These are phyloP conservation scores for Tylochromis polylepis DNA, from an alignment of 2,113 vertebrate species.

Conservation along the genomic window DNA sequence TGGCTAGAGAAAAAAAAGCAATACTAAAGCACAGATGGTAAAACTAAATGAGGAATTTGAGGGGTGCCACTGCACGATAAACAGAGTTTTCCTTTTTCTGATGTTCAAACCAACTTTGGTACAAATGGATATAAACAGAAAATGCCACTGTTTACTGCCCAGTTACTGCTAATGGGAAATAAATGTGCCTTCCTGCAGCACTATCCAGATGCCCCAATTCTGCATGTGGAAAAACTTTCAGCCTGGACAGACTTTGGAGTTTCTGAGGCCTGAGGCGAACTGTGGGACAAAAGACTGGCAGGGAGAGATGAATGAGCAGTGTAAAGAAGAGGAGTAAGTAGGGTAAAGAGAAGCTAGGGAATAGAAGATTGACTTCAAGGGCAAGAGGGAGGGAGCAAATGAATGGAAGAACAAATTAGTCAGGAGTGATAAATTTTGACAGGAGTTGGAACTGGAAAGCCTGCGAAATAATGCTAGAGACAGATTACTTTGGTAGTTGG, in stretches of 20 bases:
- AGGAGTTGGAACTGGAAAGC: background rate
- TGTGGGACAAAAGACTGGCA: slow-evolving; percentile 28
- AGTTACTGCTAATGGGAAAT: slow-evolving; percentile 57
- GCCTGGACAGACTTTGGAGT: slow-evolving; percentile 35
- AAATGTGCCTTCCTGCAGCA: slow-evolving; percentile 44
- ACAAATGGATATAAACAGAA: background rate
- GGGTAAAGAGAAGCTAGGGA: background rate
- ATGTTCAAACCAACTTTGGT: background rate
- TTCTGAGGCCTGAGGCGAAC: slow-evolving; percentile 27
- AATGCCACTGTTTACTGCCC: slow-evolving; percentile 22
- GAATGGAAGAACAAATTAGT: background rate
- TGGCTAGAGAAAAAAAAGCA: background rate
- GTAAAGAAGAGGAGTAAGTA: background rate
- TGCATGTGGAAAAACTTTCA: slow-evolving; percentile 58
- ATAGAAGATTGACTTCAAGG: background rate
- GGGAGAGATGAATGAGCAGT: slow-evolving; percentile 18
- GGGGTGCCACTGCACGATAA: background rate
- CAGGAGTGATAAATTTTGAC: background rate
- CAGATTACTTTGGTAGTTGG: background rate
- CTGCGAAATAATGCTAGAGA: background rate
- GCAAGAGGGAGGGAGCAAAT: background rate
- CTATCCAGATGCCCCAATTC: slow-evolving; percentile 40
- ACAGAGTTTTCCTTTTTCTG: background rate
- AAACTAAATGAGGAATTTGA: background rate
- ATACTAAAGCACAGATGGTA: background rate